A percentile compares a stretch with the other conserved stretches of the same genome.
These are phyloP conservation scores for Drosophila quadrilineata DNA, from an alignment of 1,140 invertebrate genomes.

Conservation along the genomic window DNA sequence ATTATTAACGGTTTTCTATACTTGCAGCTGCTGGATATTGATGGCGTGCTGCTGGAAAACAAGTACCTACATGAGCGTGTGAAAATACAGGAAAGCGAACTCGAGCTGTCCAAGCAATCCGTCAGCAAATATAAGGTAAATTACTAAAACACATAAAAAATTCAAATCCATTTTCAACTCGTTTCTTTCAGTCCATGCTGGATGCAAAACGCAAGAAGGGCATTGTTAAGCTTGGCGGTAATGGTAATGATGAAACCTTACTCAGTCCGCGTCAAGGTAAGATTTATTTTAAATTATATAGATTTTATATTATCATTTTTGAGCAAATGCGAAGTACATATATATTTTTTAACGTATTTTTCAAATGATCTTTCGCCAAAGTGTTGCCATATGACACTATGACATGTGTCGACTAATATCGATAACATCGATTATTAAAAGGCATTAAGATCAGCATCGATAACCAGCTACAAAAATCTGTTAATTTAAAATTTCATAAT, in stretches of 20 bases:
- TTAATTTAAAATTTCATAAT: not conserved
- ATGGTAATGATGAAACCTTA: constrained; percentile 82
- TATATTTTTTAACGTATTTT: too few relatives aligned
- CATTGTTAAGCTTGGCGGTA: constrained; percentile 83
- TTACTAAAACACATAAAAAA: not conserved
- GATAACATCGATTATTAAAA: too few relatives aligned
- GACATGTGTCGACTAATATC: too few relatives aligned
- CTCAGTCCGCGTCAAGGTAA: constrained; percentile 85
- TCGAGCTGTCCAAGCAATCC: constrained; percentile 87
- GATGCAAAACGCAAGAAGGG: constrained; percentile 85
- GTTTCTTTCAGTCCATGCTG: constrained; percentile 82
- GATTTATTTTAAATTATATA: too few relatives aligned
- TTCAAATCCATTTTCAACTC: not conserved
- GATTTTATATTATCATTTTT: too few relatives aligned
- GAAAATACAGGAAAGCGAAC: constrained; percentile 90
- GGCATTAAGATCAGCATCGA: too few relatives aligned
- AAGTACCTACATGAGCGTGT: constrained; percentile 91
- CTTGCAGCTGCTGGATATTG: constrained; percentile 88
- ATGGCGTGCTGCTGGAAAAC: constrained; percentile 91
- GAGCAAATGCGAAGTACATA: too few relatives aligned
- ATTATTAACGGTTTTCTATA: too few relatives aligned
- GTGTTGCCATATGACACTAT: too few relatives aligned
- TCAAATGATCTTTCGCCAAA: too few relatives aligned
- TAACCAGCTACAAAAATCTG: not conserved
- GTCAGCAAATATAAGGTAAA: constrained; percentile 88